Base-by-base conservation (phyloP, 1,140 invertebrate species). In the Achatina immaculata region DNA sequence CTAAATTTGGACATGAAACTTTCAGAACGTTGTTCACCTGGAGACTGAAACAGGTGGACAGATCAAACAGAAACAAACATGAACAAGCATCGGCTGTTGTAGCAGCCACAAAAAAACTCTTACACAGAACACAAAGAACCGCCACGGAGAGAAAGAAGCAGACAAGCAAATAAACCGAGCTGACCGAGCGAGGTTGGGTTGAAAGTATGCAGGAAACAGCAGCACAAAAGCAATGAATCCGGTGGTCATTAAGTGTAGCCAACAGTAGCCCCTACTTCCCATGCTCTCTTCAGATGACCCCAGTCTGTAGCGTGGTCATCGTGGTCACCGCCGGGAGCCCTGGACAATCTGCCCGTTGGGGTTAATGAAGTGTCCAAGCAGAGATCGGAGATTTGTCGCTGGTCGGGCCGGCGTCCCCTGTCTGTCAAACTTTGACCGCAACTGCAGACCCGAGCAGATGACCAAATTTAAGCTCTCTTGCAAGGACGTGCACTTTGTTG, bases 221-320 rank as follows among this genome's bases (percentile, higher is more conserved):
- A n/a, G 6, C 38, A 76, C 34, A 40, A 76, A 45, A 74, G 74
- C 48, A 6, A 62, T 58, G 31, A 36, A 40, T 38, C 28, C 48
- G 19, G 31, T 76, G 74, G 74, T 76, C 74, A 76, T 76, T 76
- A 76, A 62, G 74, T 76, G 74, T 76, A 76, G 71, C 71, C 71
- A 73, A 34, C 48, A 48, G 71, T 73, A 31, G 55, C 74, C 51
- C 36, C 31, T 0, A 43, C 74, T 76, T 76, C 74, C 74, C 74
- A 76, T 76, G 74, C 74, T 76, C 74, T n/a, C 34, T 40, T 76
- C 28, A 38, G 4, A 31, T 76, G 74, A 76, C 74, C 74, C 74
- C 28, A 19, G 55, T 58, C 55, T 51, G 62, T 21, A 1, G 43
- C 34, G 43, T 31, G 71, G 71, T 73, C 71, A 31, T n/a, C 24